phyloP scores from a whole-genome alignment of 2,113 vertebrate genomes.

The Puffinus mauretanicus region DNA sequence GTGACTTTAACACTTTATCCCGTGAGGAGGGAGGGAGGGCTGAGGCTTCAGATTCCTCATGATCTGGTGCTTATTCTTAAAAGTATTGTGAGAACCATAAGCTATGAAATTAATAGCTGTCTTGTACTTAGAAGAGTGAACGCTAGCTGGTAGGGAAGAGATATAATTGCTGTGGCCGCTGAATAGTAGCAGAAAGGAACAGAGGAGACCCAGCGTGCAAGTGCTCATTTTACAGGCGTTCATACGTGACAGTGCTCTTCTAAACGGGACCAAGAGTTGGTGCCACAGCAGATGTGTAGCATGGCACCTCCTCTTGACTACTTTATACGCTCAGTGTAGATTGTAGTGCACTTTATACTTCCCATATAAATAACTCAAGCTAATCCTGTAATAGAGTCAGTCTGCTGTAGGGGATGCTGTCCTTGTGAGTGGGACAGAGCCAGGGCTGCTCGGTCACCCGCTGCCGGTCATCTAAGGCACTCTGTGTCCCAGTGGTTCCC shows the following conservation, averaged over 20 bases:
- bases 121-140: accelerated
- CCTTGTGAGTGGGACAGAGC: background rate
- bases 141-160: background rate
- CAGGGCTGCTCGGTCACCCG: background rate
- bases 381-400: background rate
- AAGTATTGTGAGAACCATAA: background rate
- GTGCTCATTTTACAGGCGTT: accelerated
- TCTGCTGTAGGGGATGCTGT: background rate
- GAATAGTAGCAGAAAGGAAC: background rate
- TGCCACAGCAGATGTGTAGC: accelerated
- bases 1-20: accelerated
- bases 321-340: accelerated
- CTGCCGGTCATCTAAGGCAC: accelerated
- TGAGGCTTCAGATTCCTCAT: background rate
- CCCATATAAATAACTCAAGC: accelerated
- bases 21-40: background rate
- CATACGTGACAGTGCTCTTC: accelerated
- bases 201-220: background rate
- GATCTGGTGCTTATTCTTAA: background rate
- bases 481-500: background rate
- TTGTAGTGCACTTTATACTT: accelerated
- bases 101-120: too few species aligned
- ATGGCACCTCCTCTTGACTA: background rate
- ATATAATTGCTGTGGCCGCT: accelerated
- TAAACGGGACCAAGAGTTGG: background rate